A percentile compares a stretch with the other conserved stretches of the same genome.
These are phyloP conservation scores for Berghia stephanieae DNA, from an alignment of 1,140 invertebrate genomes.

Conservation along the genomic window DNA sequence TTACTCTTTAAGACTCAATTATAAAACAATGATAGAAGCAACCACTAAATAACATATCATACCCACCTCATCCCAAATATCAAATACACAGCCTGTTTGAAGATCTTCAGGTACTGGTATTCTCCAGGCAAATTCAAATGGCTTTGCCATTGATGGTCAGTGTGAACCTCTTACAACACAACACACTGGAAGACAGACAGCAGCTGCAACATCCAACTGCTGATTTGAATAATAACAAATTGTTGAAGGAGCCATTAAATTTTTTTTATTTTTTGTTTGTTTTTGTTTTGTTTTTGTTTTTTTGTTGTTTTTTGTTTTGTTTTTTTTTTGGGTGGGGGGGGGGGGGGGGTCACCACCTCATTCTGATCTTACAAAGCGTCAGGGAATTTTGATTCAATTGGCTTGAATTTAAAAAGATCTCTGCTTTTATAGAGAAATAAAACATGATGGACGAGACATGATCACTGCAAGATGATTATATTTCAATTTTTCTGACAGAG, in stretches of 20 bases:
- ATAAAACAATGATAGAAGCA: neutral
- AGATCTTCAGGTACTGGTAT: slow-evolving; percentile 89
- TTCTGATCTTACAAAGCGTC: too few species aligned
- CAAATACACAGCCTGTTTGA: slow-evolving; percentile 85
- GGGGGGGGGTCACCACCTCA: too few species aligned
- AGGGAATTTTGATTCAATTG: too few species aligned
- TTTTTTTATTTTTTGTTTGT: neutral
- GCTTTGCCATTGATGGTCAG: slow-evolving; percentile 80
- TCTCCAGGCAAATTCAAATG: slow-evolving; percentile 98
- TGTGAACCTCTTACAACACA: slow-evolving; percentile 17
- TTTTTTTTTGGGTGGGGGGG: too few species aligned
- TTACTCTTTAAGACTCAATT: neutral
- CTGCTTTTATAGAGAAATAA: too few species aligned
- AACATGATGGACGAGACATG: too few species aligned
- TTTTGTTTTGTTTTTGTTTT: too few species aligned
- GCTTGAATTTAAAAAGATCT: too few species aligned
- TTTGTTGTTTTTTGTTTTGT: too few species aligned
- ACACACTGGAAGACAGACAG: neutral
- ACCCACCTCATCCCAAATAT: slow-evolving; percentile 91
- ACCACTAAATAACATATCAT: neutral
- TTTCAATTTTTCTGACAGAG: too few species aligned
- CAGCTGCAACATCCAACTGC: neutral
- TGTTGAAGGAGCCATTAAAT: neutral
- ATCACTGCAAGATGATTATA: too few species aligned
- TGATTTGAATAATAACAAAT: neutral